These are phyloP conservation scores for Menidia menidia DNA, from an alignment of 2,797 vertebrate genomes.

Conservation along the genomic window DNA sequence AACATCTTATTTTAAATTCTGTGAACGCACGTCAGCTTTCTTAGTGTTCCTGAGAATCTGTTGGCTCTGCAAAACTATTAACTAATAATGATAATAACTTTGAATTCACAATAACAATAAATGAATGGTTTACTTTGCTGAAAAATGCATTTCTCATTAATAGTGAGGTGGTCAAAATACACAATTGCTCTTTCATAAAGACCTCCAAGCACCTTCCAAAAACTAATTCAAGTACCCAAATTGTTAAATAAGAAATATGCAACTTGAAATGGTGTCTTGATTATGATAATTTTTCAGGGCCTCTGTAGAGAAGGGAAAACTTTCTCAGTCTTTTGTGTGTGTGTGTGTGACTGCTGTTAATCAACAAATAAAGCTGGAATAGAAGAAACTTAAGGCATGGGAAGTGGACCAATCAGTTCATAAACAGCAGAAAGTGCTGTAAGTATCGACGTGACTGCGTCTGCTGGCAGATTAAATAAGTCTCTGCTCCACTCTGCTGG, in stretches of 20 bases:
- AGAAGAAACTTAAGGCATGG: background rate
- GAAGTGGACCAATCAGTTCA: constrained; percentile 18
- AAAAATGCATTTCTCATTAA: no score
- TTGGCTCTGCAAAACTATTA: no score
- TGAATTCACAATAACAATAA: no score
- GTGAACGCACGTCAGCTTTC: no score
- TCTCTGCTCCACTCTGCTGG: constrained; percentile 30
- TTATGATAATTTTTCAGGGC: background rate
- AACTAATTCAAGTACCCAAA: background rate
- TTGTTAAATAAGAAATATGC: background rate
- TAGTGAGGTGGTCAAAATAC: background rate
- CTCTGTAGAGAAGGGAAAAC: background rate
- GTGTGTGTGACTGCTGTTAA: constrained; percentile 13
- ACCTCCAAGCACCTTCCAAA: background rate
- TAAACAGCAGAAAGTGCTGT: background rate
- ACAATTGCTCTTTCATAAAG: background rate
- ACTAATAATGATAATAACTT: no score
- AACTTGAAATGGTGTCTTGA: background rate
- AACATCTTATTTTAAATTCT: no score
- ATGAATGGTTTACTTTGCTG: no score
- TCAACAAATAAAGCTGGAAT: background rate
- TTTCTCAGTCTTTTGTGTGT: background rate
- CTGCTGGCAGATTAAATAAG: background rate
- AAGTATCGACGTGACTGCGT: background rate
- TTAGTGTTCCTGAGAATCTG: no score